Conservation (phyloP, 2,113 vertebrate species). For the Bostrychus sinensis region DNA sequence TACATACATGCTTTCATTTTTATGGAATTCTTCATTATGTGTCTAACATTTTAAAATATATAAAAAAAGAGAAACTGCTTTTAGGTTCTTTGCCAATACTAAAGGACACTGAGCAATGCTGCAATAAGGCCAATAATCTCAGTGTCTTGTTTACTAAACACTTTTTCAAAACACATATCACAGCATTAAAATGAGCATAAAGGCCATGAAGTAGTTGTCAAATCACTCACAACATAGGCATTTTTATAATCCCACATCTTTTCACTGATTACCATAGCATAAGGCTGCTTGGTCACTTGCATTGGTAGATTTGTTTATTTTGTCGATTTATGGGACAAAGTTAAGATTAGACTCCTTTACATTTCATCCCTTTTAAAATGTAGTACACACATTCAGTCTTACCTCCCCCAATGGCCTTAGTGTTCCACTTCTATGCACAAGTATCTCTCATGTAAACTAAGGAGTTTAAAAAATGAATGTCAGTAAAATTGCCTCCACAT, state of each 20-base stretch:
- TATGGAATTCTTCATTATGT: constrained; percentile 45
- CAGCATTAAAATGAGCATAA: constrained; percentile 38
- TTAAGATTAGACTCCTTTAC: neutral
- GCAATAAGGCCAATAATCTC: constrained; percentile 28
- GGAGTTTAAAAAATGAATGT: constrained; percentile 65
- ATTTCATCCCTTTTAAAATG: neutral
- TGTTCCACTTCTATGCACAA: constrained; percentile 80
- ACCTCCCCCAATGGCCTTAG: constrained; percentile 68
- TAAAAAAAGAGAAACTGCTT: neutral
- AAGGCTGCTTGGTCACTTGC: constrained; percentile 26
- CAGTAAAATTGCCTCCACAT: constrained; percentile 54
- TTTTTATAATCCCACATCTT: constrained; percentile 16
- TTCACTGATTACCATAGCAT: constrained; percentile 20
- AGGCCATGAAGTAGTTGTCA: constrained; percentile 14
- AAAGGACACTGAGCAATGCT: constrained; percentile 21
- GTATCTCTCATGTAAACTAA: constrained; percentile 54
- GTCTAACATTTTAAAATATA: constrained; percentile 25
- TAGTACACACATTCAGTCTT: neutral
- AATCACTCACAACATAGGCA: constrained; percentile 14
- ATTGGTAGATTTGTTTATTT: constrained; percentile 29
- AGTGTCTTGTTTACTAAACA: constrained; percentile 32
- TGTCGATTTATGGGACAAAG: neutral
- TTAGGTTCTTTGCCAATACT: neutral
- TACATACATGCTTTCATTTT: constrained; percentile 68
- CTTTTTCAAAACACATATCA: constrained; percentile 30